Percentiles rank a stretch among this genome's conserved stretches.
Conservation (phyloP, 1,140 invertebrate genomes). For the Cotesia glomerata region DNA sequence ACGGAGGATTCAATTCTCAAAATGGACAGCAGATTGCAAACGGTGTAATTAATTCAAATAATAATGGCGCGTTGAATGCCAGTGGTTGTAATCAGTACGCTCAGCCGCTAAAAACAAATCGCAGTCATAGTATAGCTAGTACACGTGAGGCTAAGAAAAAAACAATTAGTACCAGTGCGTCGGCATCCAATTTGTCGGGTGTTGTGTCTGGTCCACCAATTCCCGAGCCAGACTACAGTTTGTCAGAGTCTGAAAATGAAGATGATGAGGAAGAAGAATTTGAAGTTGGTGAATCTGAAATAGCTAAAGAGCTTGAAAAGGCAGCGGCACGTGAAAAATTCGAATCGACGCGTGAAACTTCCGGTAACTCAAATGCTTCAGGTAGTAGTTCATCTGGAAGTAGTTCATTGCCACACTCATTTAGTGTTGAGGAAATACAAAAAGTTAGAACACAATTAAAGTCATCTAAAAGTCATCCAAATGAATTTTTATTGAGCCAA, state of each 20-base stretch:
- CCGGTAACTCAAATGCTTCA: conserved; percentile 59
- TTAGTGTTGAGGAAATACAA: conserved; percentile 87
- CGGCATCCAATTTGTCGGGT: conserved; percentile 55
- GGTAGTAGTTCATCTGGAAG: conserved; percentile 71
- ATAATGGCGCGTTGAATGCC: conserved; percentile 24
- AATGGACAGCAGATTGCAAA: conserved; percentile 33
- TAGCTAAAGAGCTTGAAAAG: conserved; percentile 59
- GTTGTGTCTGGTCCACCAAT: conserved; percentile 71
- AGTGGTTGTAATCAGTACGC: conserved; percentile 69
- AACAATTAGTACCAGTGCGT: conserved; percentile 51
- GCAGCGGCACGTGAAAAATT: conserved; percentile 56
- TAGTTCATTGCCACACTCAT: conserved; percentile 79
- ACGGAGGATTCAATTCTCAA: conserved; percentile 54
- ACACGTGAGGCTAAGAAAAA: conserved; percentile 60
- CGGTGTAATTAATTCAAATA: conserved; percentile 30
- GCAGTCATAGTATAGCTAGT: conserved; percentile 66
- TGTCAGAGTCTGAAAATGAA: conserved; percentile 73
- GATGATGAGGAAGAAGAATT: conserved; percentile 63
- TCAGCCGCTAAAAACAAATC: conserved; percentile 69
- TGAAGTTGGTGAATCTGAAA: conserved; percentile 67
- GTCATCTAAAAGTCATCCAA: conserved; percentile 83
- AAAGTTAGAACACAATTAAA: conserved; percentile 83
- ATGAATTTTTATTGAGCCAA: conserved; percentile 71
- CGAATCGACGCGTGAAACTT: conserved; percentile 57
- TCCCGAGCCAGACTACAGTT: conserved; percentile 88